Evolutionary conservation across 1,140 invertebrate genomes (phyloP), one percentile per base, ranked within the genome.

Genomic region (Eubasilissa regina): DNA sequence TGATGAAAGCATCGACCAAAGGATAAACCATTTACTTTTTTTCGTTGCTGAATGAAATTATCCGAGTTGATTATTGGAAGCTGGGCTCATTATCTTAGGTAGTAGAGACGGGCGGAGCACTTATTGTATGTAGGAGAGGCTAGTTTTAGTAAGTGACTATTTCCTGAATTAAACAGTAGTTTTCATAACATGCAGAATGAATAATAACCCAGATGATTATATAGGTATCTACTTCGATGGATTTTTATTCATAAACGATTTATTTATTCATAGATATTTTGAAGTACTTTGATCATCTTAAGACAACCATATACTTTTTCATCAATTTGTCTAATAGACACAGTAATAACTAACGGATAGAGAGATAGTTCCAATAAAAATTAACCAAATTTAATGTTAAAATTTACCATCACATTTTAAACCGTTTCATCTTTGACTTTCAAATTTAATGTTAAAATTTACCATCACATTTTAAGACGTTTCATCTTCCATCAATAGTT

Each of bases 121-220:
- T 70, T 77, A 77, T 55, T 44, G 76, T 12, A 15, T 15, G 8
- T 19, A 51, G 47, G 55, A 64, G 62, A 74, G 53, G 47, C 66
- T 78, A 47, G 76, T 78, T 56, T 47, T 74, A 74, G 43, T 74
- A 78, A 78, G 77, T 78, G 77, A 68, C 68, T 78, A 78, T 74
- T 78, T 78, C 77, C 77, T 78, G 68, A 73, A 78, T 74, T 73
- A 73, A 62, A 78, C 77, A 78, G 77, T 78, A 78, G 77, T 78
- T 78, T 78, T 35, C 25, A 3, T 17, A 55, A 35, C 47, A 19
- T 25, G 21, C 45, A 68, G 75, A 77, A 77, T 77, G 15, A 43
- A 44, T 68, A 68, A 68, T 68, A 68, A 68, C 43, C 15, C n/a
- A 15, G n/a, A 44, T 68, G 64, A 68, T 68, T 68, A 68, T n/a